Conservation (phyloP, 2,888 invertebrate genomes). For the Pandemis heparana region DNA sequence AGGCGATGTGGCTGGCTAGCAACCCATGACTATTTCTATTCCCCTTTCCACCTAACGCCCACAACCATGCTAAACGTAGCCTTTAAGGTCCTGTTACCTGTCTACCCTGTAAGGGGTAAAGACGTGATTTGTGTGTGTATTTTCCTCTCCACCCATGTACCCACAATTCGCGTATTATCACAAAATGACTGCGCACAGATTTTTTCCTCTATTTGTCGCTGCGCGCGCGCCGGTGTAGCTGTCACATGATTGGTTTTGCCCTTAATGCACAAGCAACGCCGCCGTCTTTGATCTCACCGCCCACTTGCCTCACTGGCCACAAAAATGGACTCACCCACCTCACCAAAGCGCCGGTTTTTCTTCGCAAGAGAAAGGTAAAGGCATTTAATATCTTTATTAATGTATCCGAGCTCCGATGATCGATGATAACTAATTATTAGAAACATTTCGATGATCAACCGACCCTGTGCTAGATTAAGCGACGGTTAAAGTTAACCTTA, state of each 20-base stretch:
- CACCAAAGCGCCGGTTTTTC: constrained; percentile 44
- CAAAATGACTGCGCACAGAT: constrained; percentile 64
- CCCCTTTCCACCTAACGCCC: no score
- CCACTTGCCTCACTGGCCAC: constrained; percentile 46
- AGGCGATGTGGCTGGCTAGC: no score
- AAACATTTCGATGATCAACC: constrained; percentile 79
- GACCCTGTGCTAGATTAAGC: constrained; percentile 53
- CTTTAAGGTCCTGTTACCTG: no score
- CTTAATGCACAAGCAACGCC: constrained; percentile 69
- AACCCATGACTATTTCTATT: no score
- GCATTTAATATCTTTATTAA: constrained; percentile 83
- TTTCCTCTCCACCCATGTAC: no score
- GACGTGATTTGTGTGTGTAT: no score
- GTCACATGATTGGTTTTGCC: constrained; percentile 78
- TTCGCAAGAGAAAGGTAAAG: constrained; percentile 52
- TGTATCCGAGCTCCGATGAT: constrained; percentile 78
- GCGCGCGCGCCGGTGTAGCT: constrained; percentile 55
- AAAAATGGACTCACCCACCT: constrained; percentile 42
- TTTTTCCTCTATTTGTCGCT: constrained; percentile 57
- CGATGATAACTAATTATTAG: constrained; percentile 83
- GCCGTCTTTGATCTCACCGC: constrained; percentile 74
- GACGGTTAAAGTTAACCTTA: constrained; percentile 49
- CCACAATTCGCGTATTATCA: constrained; percentile 47
- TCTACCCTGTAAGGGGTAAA: no score
- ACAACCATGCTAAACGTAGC: no score